These are phyloP conservation scores for Himantopus leucocephalus DNA, from an alignment of 2,113 vertebrate genomes.

Conservation along the genomic window DNA sequence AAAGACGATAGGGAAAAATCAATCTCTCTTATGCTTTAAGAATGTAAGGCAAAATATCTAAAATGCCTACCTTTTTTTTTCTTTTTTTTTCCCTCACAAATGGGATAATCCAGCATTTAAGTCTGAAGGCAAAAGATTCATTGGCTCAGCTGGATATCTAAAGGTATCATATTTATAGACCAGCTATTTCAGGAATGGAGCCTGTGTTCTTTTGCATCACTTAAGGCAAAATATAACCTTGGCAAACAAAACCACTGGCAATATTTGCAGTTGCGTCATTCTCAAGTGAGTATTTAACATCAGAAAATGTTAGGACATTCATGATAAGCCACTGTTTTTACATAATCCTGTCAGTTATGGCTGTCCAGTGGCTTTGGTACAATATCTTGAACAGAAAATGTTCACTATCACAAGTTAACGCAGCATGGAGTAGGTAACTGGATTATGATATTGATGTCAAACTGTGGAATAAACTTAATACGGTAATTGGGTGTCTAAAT, in stretches of 20 bases:
- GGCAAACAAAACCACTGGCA: constrained; percentile 73
- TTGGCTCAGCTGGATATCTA: constrained; percentile 46
- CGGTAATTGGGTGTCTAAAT: constrained; percentile 58
- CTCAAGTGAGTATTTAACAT: constrained; percentile 66
- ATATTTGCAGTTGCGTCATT: constrained; percentile 62
- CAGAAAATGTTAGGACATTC: constrained; percentile 33
- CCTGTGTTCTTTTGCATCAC: constrained; percentile 65
- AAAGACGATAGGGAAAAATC: background rate
- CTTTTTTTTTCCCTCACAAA: background rate
- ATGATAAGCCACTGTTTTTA: constrained; percentile 65
- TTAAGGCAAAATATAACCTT: constrained; percentile 73
- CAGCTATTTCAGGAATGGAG: constrained; percentile 59
- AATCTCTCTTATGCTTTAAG: background rate
- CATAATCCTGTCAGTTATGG: constrained; percentile 71
- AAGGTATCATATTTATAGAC: constrained; percentile 68
- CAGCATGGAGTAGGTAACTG: constrained; percentile 58
- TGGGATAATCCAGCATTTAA: constrained; percentile 29
- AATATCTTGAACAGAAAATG: constrained; percentile 41
- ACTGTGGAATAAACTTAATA: constrained; percentile 58
- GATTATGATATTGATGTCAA: constrained; percentile 72
- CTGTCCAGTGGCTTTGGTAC: constrained; percentile 51
- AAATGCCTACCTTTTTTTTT: background rate
- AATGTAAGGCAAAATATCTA: background rate
- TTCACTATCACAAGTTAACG: constrained; percentile 71
- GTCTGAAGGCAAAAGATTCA: constrained; percentile 22